A percentile compares a stretch with the other conserved stretches of the same genome.
phyloP scores from a whole-genome alignment of 2,888 invertebrate genomes.

The Nemotelus nigrinus region DNA sequence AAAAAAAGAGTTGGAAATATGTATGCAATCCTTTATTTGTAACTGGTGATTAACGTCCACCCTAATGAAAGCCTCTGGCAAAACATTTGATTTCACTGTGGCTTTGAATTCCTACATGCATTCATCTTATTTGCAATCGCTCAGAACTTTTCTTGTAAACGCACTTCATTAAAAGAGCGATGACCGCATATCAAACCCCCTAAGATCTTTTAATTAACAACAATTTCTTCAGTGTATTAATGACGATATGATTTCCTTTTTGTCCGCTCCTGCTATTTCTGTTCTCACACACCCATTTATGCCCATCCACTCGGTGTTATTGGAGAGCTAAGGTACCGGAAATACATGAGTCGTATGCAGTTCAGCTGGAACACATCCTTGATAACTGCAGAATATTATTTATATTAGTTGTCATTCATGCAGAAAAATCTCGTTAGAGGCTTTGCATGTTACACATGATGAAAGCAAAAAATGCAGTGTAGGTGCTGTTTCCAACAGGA shows the following conservation, averaged over 20 bases:
- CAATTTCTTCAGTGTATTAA: conserved; percentile 15
- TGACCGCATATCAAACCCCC: conserved; percentile 32
- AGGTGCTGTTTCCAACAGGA: conserved; percentile 25
- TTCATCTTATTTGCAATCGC: no score
- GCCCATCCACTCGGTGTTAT: not conserved
- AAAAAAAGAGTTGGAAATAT: no score
- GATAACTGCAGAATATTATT: conserved; percentile 30
- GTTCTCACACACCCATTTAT: not conserved
- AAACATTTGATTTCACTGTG: no score
- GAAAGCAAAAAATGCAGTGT: conserved; percentile 2
- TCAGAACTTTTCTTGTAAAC: no score
- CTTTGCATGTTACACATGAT: conserved; percentile 30
- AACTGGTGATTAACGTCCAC: no score
- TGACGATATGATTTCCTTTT: conserved; percentile 31
- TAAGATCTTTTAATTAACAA: conserved; percentile 33
- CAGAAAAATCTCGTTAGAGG: conserved; percentile 37
- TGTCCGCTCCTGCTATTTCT: conserved; percentile 3
- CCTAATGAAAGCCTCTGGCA: no score
- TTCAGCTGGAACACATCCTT: conserved; percentile 27
- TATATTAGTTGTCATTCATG: conserved; percentile 31
- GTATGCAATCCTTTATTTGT: no score
- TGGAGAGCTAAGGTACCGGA: not conserved
- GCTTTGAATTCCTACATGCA: no score
- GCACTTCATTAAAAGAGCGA: conserved; percentile 17
- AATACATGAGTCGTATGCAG: not conserved